These are phyloP conservation scores for Callopanchax toddi DNA, from an alignment of 2,113 vertebrate genomes.

Conservation along the genomic window DNA sequence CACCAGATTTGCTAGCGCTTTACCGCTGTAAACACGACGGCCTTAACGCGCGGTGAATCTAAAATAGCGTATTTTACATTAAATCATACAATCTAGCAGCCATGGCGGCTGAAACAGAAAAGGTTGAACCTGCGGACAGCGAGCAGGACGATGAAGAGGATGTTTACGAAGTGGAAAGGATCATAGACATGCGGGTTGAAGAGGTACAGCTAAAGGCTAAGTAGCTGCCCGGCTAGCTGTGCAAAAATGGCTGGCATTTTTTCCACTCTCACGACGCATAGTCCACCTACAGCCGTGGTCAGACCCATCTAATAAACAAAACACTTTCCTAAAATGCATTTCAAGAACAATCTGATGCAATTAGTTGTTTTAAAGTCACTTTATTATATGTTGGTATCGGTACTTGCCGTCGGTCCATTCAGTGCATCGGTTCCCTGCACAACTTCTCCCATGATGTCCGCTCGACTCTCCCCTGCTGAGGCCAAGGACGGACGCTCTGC, in stretches of 20 bases:
- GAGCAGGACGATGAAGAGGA: constrained; percentile 87
- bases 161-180: constrained; percentile 95
- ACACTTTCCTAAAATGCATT: rapidly evolving
- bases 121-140: constrained; percentile 77
- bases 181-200: constrained; percentile 90
- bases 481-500: constrained; percentile 55
- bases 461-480: constrained; percentile 45
- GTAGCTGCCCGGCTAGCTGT: constrained; percentile 30
- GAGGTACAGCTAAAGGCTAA: constrained; percentile 78
- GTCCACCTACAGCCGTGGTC: not conserved
- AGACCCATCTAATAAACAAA: not conserved
- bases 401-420: not conserved
- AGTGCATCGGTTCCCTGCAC: constrained; percentile 13
- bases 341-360: not conserved
- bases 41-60: constrained; percentile 5
- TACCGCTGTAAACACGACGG: constrained; percentile 9
- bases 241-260: constrained; percentile 47
- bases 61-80: not conserved
- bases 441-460: constrained; percentile 61
- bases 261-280: constrained; percentile 29
- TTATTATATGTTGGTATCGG: not conserved
- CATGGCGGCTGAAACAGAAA: constrained; percentile 65
- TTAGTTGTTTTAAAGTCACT: not conserved
- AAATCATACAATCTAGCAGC: not conserved
- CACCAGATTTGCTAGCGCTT: constrained; percentile 22